Evolutionary conservation across 1,140 invertebrate genomes (phyloP).

Genomic region (Drosophila obscura): DNA sequence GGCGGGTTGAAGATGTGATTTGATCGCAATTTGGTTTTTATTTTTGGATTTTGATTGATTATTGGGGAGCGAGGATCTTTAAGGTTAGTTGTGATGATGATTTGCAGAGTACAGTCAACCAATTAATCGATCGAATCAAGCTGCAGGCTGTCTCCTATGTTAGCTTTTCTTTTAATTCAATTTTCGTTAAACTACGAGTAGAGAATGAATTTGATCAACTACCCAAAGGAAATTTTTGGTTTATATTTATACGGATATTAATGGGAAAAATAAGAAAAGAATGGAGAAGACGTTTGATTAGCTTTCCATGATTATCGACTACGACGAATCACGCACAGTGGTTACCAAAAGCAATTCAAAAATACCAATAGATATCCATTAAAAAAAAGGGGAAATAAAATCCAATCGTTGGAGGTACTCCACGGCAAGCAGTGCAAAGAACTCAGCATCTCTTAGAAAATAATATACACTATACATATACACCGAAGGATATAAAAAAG

Average conservation of each 20-base stretch:
- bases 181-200: constrained; percentile 56
- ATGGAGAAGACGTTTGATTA: constrained; percentile 76
- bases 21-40: constrained; percentile 43
- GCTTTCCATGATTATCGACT: constrained; percentile 66
- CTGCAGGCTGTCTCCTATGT: constrained; percentile 67
- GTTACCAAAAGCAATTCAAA: constrained; percentile 54
- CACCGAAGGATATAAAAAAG: not conserved
- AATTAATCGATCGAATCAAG: constrained; percentile 73
- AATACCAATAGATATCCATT: constrained; percentile 5
- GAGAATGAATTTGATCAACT: constrained; percentile 74
- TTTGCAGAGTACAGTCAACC: constrained; percentile 59
- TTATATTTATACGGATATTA: constrained; percentile 40
- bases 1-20: constrained; percentile 57
- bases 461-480: not conserved
- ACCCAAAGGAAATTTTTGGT: constrained; percentile 56
- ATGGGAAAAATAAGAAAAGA: constrained; percentile 72
- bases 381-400: constrained; percentile 15
- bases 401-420: not conserved
- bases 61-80: constrained; percentile 24
- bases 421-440: too few species aligned
- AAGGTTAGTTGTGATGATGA: constrained; percentile 34
- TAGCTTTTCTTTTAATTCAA: constrained; percentile 57
- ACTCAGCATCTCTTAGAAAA: too few species aligned
- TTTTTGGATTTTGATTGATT: constrained; percentile 19
- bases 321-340: constrained; percentile 40